These are phyloP conservation scores for Picathartes gymnocephalus DNA, from an alignment of 2,113 vertebrate genomes.

Conservation along the genomic window DNA sequence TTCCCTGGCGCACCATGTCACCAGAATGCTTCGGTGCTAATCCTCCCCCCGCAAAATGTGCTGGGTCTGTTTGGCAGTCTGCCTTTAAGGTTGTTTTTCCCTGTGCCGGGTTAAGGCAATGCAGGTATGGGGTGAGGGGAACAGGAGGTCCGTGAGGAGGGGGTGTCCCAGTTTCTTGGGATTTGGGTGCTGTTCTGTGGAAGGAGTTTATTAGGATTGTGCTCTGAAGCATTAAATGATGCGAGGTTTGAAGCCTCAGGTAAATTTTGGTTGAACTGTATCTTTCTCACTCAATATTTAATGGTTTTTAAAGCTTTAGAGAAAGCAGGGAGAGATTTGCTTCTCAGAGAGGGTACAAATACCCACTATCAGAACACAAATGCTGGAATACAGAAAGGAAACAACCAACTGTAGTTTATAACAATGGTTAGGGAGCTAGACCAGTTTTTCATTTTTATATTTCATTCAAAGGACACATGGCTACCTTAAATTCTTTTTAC, in stretches of 20 bases:
- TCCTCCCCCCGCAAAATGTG: not conserved
- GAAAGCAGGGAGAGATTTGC: not conserved
- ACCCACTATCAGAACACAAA: not conserved
- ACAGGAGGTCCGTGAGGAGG: not conserved
- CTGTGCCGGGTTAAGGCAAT: not conserved
- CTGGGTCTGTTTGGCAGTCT: slow-evolving; percentile 7
- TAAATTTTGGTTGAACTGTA: not conserved
- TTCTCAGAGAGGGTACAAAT: not conserved
- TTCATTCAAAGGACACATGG: not conserved
- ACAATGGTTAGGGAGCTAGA: not conserved
- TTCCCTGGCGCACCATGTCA: not conserved
- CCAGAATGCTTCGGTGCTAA: slow-evolving; percentile 1
- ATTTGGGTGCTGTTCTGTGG: not conserved
- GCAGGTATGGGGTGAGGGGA: not conserved
- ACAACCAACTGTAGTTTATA: not conserved
- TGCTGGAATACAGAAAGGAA: not conserved
- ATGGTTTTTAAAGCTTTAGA: not conserved
- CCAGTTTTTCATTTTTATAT: not conserved
- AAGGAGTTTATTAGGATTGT: not conserved
- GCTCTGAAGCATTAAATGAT: not conserved
- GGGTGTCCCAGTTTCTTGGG: not conserved
- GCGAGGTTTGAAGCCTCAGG: not conserved
- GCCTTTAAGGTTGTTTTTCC: slow-evolving; percentile 3
- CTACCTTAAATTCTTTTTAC: slow-evolving; percentile 22
- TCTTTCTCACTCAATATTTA: not conserved